Evolutionary conservation across 2,797 vertebrate genomes (phyloP), one percentile per base, ranked within the genome.

Genomic region (Varecia variegata): DNA sequence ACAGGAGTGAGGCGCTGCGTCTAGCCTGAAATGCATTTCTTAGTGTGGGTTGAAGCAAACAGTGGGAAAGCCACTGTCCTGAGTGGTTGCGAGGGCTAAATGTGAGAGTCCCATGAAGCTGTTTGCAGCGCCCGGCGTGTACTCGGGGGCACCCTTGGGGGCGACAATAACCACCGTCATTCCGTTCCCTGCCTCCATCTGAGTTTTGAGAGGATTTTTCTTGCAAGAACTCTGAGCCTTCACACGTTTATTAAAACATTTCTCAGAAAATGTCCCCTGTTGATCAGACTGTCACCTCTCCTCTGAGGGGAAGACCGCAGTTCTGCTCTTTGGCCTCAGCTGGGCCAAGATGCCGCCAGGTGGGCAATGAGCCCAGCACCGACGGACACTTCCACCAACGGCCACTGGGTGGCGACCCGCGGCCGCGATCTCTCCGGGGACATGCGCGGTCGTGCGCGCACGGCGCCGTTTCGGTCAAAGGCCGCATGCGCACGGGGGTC

Each of bases 321-420:
- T 7, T 20, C 17, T 1, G 0, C 23, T 5, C 20, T n/a, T 30
- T 0, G 25, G 50, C 25, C 40, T 27, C 58, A 15, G 21, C 38
- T 38, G 40, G 71, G 35, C 21, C 50, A 52, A 52, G 32, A 11
- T 6, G 21, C 52, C 7, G 2, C 43, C 27, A 7, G 65, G 27
- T 11, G 56, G 85, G 11, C 71, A 0, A 0, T 0, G 76, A 9
- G 35, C 30, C 23, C 1, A 30, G 7, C 0, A 2, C 67, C 27
- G 6, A 12, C 8, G 14, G 50, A 45, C 47, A 23, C 56, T 73
- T 43, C 76, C 83, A n/a, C 17, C 14, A 4, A 0, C 0, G 4
- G 50, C 88, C 95, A 15, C 82, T 38, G 93, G 89, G 89, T 30
- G 95, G 94, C 56, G 50, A 43, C 11, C 6, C 11, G 15, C n/a